These are phyloP conservation scores for Parazoanthus darwini DNA, from an alignment of 92 coral and sea anemone species.

Conservation along the genomic window DNA sequence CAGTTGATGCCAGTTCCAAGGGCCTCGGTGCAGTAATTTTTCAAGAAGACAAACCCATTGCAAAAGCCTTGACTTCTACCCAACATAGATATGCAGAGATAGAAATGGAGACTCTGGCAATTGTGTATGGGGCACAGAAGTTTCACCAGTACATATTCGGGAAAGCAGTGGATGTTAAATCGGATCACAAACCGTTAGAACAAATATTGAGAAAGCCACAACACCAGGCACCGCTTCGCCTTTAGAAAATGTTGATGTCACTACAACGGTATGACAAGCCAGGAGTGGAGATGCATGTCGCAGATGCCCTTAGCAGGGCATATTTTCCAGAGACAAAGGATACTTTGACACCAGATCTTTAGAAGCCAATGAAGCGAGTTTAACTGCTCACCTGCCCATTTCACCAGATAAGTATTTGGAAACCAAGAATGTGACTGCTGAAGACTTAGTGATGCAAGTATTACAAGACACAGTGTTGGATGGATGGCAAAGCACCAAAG, in stretches of 20 bases:
- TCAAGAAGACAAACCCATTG: slow-evolving; percentile 30
- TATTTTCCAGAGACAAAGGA: slow-evolving; percentile 25
- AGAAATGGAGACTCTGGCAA: not conserved
- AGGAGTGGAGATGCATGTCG: slow-evolving; percentile 1
- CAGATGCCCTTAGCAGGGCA: not conserved
- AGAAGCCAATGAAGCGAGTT: slow-evolving; percentile 2
- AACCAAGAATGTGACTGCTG: slow-evolving; percentile 35
- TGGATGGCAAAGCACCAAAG: slow-evolving; percentile 54
- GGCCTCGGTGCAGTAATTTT: not conserved
- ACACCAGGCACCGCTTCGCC: slow-evolving; percentile 44
- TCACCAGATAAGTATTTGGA: slow-evolving; percentile 39
- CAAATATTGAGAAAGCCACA: slow-evolving; percentile 33
- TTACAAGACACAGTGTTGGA: slow-evolving; percentile 40
- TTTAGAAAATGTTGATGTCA: slow-evolving; percentile 30
- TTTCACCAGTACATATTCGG: slow-evolving; percentile 5
- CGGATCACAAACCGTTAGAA: slow-evolving; percentile 15
- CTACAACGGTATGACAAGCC: slow-evolving; percentile 35
- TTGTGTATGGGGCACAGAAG: not conserved
- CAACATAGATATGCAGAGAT: slow-evolving; percentile 4
- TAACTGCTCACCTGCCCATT: not conserved
- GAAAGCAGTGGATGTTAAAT: not conserved
- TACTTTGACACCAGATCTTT: not conserved
- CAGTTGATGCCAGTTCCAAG: too few species aligned
- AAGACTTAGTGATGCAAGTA: slow-evolving; percentile 43
- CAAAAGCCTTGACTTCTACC: slow-evolving; percentile 6